Base-by-base conservation (phyloP, 2,888 invertebrate species). In the Eucera pruinosa region DNA sequence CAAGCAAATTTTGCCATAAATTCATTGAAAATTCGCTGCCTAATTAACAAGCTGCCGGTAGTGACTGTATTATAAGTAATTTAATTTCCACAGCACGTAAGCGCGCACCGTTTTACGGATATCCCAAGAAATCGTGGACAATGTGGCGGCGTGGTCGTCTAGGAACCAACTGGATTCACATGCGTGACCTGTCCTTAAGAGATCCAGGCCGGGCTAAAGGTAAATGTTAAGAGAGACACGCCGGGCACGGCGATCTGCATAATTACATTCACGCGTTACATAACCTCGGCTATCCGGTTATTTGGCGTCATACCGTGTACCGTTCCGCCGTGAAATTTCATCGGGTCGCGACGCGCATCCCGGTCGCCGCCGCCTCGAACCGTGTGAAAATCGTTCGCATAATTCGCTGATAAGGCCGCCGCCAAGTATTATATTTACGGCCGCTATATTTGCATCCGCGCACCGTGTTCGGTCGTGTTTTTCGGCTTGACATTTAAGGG, bases 231-330 rank as follows among this genome's bases (percentile, higher is more conserved):
- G 69, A 83, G 70, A 78, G 83, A 78, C 61, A 71, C 61, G 62
- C 50, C 71, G 41, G 27, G 55, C 60, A 68, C 68, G 48, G 58
- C 73, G 84, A 88, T 87, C 88, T 86, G 89, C 89, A 89, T 89
- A 89, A 89, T 89, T 86, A 81, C 80, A 83, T 89, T 86, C 82
- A 70, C 77, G 70, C 78, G 82, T 89, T 89, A 89, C 86, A 81
- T 88, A 89, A 89, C 80, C 67, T 58, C 71, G 70, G 80, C 80
- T 86, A 78, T 88, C 86, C 85, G 85, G 83, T 83, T 86, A 81
- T 86, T 83, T 66, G 77, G 48, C 78, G 75, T 65, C 70, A 70
- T 75, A 66, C 73, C n/a, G 73, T 62, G 79, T 72, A 70, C 69
- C 79, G 77, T 84, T 77, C 48, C 73, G 54, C 36, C 76, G 73